phyloP scores from a whole-genome alignment of 2,113 vertebrate genomes.

The Puffinus mauretanicus region DNA sequence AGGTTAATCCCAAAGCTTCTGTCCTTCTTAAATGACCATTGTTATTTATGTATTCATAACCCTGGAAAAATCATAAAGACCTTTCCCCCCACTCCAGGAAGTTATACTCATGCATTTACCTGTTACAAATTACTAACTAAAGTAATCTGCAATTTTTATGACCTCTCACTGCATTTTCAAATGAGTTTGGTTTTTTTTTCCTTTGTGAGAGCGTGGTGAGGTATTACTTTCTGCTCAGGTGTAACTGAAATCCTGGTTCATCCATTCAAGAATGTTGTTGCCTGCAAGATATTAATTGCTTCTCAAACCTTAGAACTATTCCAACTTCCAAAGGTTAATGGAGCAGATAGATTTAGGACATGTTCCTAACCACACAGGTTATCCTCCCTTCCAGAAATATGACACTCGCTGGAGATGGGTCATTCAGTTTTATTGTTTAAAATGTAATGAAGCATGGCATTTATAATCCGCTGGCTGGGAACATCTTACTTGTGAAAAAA shows the following conservation, averaged over 20 bases:
- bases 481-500: neutral
- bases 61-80: conserved; percentile 41
- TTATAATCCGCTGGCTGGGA: conserved; percentile 65
- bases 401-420: conserved; percentile 73
- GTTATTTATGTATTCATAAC: conserved; percentile 59
- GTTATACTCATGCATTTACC: conserved; percentile 61
- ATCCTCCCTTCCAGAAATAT: conserved; percentile 77
- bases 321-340: conserved; percentile 78
- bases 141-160: conserved; percentile 63
- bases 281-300: conserved; percentile 70
- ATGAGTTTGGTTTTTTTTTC: neutral
- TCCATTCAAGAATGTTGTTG: conserved; percentile 33
- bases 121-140: conserved; percentile 69
- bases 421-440: conserved; percentile 77
- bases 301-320: conserved; percentile 53
- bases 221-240: conserved; percentile 68
- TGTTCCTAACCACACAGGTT: conserved; percentile 65
- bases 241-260: conserved; percentile 66
- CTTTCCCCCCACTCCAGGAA: conserved; percentile 49
- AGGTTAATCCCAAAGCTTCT: conserved; percentile 58
- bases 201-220: neutral
- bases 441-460: conserved; percentile 74
- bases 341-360: conserved; percentile 72
- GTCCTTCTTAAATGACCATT: conserved; percentile 12
- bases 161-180: conserved; percentile 55